Conservation (phyloP, 2,888 invertebrate species). For the Pammene aurita region DNA sequence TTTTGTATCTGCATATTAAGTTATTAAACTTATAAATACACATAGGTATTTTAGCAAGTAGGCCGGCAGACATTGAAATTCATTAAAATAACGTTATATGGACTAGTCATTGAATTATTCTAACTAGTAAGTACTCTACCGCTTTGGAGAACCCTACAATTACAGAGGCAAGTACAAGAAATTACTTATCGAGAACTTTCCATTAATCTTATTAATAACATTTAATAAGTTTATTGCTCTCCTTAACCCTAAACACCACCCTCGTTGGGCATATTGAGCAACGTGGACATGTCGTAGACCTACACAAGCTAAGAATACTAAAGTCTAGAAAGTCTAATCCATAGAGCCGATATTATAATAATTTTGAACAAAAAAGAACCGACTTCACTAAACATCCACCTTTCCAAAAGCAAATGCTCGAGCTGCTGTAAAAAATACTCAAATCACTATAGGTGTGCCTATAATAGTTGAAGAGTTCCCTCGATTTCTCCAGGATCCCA, state of each 20-base stretch:
- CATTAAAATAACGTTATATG: conserved; percentile 79
- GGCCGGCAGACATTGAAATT: conserved; percentile 73
- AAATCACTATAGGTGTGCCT: no score
- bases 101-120: conserved; percentile 83
- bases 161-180: conserved; percentile 57
- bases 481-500: no score
- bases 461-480: no score
- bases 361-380: no score
- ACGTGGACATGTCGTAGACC: conserved; percentile 71
- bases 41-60: conserved; percentile 35
- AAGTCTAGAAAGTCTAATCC: background rate
- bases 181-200: conserved; percentile 61
- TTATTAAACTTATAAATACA: background rate
- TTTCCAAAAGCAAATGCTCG: no score
- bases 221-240: conserved; percentile 66
- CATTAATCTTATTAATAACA: conserved; percentile 63
- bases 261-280: conserved; percentile 77
- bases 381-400: no score
- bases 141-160: conserved; percentile 74
- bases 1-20: background rate
- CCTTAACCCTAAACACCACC: conserved; percentile 73
- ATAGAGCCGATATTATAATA: background rate
- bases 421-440: no score
- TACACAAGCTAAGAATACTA: conserved; percentile 22
- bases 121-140: conserved; percentile 83